Evolutionary conservation across 2,888 invertebrate genomes (phyloP).

Genomic region (Agonopterix heracliana): DNA sequence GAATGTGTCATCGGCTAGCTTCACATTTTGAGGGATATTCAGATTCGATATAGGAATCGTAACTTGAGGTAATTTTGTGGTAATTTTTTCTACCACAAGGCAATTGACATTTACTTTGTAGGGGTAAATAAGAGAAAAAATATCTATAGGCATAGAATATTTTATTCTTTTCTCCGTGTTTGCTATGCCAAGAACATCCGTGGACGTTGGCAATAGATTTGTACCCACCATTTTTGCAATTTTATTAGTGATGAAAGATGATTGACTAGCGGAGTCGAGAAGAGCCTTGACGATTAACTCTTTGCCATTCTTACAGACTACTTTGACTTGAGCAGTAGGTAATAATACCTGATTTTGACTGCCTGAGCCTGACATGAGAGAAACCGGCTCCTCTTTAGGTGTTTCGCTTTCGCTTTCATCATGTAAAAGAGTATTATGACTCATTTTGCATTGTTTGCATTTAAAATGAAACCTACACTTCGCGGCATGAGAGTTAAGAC

Average conservation of each 20-base stretch:
- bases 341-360: conserved; percentile 2
- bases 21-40: conserved; percentile 2
- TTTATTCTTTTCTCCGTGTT: background rate
- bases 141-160: background rate
- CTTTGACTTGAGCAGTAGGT: conserved; percentile 7
- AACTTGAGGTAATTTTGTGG: conserved; percentile 10
- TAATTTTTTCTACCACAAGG: conserved; percentile 10
- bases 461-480: conserved; percentile 11
- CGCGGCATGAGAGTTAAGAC: conserved; percentile 4
- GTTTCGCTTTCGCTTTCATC: conserved; percentile 1
- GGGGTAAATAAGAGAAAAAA: conserved; percentile 1
- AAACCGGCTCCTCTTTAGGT: background rate
- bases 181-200: conserved; percentile 1
- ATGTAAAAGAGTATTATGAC: conserved; percentile 8
- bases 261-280: conserved; percentile 8
- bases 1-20: conserved; percentile 10
- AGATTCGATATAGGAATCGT: conserved; percentile 1
- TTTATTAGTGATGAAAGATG: conserved; percentile 2
- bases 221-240: background rate
- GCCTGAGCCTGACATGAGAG: background rate
- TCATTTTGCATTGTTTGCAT: conserved; percentile 2
- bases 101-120: conserved; percentile 1
- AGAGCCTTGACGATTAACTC: conserved; percentile 7
- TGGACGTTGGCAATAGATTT: background rate
- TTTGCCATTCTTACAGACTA: conserved; percentile 1